Evolutionary conservation across 2,888 invertebrate genomes (phyloP).

Genomic region (Lottia scabra): DNA sequence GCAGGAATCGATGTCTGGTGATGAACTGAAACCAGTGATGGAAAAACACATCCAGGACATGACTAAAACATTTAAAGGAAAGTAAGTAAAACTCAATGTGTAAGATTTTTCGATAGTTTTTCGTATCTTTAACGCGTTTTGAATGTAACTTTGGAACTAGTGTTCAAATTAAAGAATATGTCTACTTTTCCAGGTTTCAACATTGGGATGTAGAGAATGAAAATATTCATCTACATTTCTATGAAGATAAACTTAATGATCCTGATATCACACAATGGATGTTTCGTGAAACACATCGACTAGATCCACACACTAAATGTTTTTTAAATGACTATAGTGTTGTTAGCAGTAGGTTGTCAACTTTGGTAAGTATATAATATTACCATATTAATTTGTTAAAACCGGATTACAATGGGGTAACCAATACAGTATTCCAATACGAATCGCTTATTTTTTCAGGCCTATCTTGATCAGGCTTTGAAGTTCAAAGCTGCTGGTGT

Average conservation of each 20-base stretch:
- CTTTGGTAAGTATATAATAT: background rate
- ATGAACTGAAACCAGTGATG: constrained; percentile 27
- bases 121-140: too few species aligned
- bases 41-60: constrained; percentile 32
- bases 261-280: constrained; percentile 7
- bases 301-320: constrained; percentile 3
- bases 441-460: too few species aligned
- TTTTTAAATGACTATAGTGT: constrained; percentile 14
- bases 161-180: too few species aligned
- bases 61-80: constrained; percentile 34
- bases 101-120: too few species aligned
- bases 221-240: background rate
- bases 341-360: background rate
- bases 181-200: background rate
- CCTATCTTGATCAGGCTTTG: constrained; percentile 14
- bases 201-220: constrained; percentile 25
- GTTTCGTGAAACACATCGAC: constrained; percentile 8
- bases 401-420: too few species aligned
- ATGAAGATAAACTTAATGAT: background rate
- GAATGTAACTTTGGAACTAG: too few species aligned
- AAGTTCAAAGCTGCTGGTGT: constrained; percentile 16
- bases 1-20: constrained; percentile 10
- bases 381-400: too few species aligned
- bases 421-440: too few species aligned
- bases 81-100: too few species aligned